Base-by-base conservation (phyloP, 53 echinoderm and acorn worm genomes). In the Patiria pectinifera region DNA sequence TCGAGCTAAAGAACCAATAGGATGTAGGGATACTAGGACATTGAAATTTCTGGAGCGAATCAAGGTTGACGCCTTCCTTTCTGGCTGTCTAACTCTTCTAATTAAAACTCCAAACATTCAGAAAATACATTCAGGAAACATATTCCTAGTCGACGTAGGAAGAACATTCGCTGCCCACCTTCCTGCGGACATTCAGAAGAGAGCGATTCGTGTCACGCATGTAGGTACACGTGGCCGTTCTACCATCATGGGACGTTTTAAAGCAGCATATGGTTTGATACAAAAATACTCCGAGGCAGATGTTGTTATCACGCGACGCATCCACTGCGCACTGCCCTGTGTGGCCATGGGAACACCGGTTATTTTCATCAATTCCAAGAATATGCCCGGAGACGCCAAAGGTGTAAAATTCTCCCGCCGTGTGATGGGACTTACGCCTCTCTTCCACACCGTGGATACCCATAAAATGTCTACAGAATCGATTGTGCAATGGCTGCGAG, bases 301-400 rank as follows among this genome's bases (percentile, higher is more conserved):
- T 6, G 45, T 86, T 45, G 86, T 86, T 8, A 71, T 86, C 19
- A 86, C 86, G 35, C 35, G 1, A 35, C 35, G 35, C 35, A 35
- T 35, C 35, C 35, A 35, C 35, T 35, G 35, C 35, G 86, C 86
- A 48, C 44, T 86, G 86, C 86, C 86, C 0, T 86, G 86, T 8
- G 71, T 86, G 16, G 86, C 86, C 49, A 70, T 86, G 71, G 86
- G 86, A 8, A 86, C 47, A n/a, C 86, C 86, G 18, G 86, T 86
- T 35, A 35, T 35, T 35, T 35, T 35, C 35, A 35, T 35, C 35
- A 35, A 35, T 35, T 35, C 35, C 35, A 16, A 45, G 4, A 1
- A 0, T 6, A 70, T 86, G 71, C 86, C 86, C 1, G 86, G 86
- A 2, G 60, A 12, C 12, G 12, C 8, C 60, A 69, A 35, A 25